Conservation (phyloP, 2,888 invertebrate genomes). For the Uropetala carovei region DNA sequence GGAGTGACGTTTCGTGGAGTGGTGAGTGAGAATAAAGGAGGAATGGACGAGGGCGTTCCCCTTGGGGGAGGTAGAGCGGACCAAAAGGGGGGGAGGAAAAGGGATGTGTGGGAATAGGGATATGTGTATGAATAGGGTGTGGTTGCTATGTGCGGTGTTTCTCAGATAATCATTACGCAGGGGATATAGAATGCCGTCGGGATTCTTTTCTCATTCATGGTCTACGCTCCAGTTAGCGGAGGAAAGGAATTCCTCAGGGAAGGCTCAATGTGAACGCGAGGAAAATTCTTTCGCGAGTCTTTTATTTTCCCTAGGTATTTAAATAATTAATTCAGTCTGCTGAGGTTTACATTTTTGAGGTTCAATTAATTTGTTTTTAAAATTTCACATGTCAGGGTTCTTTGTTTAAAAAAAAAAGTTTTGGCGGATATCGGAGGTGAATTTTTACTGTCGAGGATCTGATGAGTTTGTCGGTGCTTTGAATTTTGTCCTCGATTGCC, state of each 20-base stretch:
- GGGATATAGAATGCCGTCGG: background rate
- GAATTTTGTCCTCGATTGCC: too few relatives aligned
- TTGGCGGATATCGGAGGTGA: too few relatives aligned
- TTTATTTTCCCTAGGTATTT: background rate
- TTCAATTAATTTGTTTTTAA: background rate
- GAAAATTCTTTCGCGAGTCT: background rate
- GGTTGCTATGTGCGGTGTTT: background rate
- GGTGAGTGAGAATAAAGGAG: background rate
- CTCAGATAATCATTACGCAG: slow-evolving; percentile 24
- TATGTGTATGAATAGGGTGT: background rate
- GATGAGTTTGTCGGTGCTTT: too few relatives aligned
- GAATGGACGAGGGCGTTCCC: background rate
- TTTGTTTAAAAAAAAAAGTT: too few relatives aligned
- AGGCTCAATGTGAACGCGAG: background rate
- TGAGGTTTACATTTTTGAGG: background rate
- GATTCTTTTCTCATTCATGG: slow-evolving; percentile 22
- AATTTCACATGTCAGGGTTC: background rate
- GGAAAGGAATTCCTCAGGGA: background rate
- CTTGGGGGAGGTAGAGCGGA: background rate
- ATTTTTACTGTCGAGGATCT: too few relatives aligned
- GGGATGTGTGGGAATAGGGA: slow-evolving; percentile 1
- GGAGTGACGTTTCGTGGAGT: too few relatives aligned
- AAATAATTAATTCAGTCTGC: background rate
- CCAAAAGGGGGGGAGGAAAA: background rate
- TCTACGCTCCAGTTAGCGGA: slow-evolving; percentile 10